These are phyloP conservation scores for Agonopterix subpropinquella DNA, from an alignment of 2,888 invertebrate genomes.

Conservation along the genomic window DNA sequence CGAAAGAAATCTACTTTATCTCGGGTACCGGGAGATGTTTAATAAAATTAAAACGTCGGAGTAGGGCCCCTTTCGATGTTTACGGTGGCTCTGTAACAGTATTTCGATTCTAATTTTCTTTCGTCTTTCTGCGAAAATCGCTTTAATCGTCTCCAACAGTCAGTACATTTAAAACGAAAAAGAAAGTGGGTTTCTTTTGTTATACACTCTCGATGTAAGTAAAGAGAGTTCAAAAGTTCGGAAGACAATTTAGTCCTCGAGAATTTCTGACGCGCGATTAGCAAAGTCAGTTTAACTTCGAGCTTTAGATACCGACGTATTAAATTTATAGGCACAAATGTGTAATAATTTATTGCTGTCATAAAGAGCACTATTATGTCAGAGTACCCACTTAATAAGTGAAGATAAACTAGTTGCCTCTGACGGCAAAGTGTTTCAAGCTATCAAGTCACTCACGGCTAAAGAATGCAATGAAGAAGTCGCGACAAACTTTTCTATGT, in stretches of 20 bases:
- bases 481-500: slow-evolving; percentile 27
- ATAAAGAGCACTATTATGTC: slow-evolving; percentile 17
- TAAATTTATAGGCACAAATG: too few relatives aligned
- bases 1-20: slow-evolving; percentile 74
- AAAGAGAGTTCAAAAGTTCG: slow-evolving; percentile 22
- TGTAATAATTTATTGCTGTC: slow-evolving; percentile 7
- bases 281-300: slow-evolving; percentile 28
- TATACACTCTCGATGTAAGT: slow-evolving; percentile 19
- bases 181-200: slow-evolving; percentile 18
- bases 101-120: slow-evolving; percentile 57
- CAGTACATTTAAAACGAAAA: slow-evolving; percentile 25
- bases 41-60: slow-evolving; percentile 71
- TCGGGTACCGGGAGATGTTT: slow-evolving; percentile 62
- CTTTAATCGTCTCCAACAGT: slow-evolving; percentile 31
- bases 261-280: slow-evolving; percentile 29
- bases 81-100: slow-evolving; percentile 50
- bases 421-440: slow-evolving; percentile 15
- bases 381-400: neutral
- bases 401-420: slow-evolving; percentile 10
- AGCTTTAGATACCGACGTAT: slow-evolving; percentile 11
- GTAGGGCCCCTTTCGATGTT: slow-evolving; percentile 54
- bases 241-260: slow-evolving; percentile 22
- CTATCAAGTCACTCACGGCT: slow-evolving; percentile 14
- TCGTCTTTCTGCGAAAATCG: slow-evolving; percentile 31
- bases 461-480: slow-evolving; percentile 28